Evolutionary conservation across 2,113 vertebrate species (phyloP), one percentile per base, ranked within the genome.

Genomic region (Callipepla californica): DNA sequence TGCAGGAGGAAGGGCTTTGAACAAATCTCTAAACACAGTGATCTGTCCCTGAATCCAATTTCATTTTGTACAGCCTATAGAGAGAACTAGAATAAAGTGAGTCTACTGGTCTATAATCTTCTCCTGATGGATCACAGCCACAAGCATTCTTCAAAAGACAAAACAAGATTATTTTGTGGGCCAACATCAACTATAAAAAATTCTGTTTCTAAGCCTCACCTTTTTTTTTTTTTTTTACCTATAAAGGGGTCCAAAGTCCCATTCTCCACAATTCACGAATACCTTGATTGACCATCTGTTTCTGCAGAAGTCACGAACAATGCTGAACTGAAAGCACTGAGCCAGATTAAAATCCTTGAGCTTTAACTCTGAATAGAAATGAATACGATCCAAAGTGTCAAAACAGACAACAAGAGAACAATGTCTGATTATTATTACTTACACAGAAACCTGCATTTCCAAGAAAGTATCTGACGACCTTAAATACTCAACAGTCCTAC

Each of bases 1-100:
- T 2, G 3, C 42, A 26, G 5, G 6, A 72, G 32, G 11, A 87
- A 87, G 5, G 7, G 4, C 48, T 80, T 38, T 51, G 32, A 90
- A 59, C 22, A 62, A 66, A 9, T 11, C n/a, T 7, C 55, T 34
- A 80, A 57, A 19, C 3, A 19, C 0, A 73, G 17, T 9, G 8
- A 20, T 21, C 59, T 30, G 6, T 7, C 83, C 36, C 77, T 53
- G 30, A 83, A 69, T 25, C 15, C 36, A 13, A 62, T 16, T 80
- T 12, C 1, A 40, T 30, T 83, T 77, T 0, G 0, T 47, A 50
- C 8, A 70, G 2, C 2, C 23, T 34, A 84, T 22, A 11, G 14
- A 7, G 26, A 88, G 8, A 76, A 28, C 8, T 36, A 72, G 3
- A 79, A 76, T 3, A 9, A 65, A 51, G 26, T 45, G 6, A 78